Evolutionary conservation across 2,797 vertebrate species (phyloP).

Genomic region (Lagorchestes hirsutus): DNA sequence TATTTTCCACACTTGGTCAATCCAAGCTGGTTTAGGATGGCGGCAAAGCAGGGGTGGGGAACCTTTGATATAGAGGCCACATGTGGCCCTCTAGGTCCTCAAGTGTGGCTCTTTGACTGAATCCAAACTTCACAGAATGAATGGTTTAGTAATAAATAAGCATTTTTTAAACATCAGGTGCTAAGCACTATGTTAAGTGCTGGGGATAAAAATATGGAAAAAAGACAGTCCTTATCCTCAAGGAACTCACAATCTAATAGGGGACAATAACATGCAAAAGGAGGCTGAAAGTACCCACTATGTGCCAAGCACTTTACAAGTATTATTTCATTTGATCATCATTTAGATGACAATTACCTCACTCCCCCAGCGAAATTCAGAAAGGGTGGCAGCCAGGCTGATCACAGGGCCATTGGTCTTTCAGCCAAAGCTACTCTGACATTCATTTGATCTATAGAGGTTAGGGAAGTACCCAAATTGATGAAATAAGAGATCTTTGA

Average conservation of each 20-base stretch:
- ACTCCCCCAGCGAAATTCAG: neutral
- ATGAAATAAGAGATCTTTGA: neutral
- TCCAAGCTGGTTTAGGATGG: constrained; percentile 7
- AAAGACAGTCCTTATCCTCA: neutral
- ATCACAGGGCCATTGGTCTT: neutral
- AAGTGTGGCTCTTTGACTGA: too few relatives aligned
- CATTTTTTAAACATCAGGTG: neutral
- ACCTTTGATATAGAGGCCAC: too few relatives aligned
- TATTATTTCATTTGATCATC: neutral
- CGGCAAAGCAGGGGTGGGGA: constrained; percentile 7
- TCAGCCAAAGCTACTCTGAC: neutral
- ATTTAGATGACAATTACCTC: neutral
- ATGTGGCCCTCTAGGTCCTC: too few relatives aligned
- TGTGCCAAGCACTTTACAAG: neutral
- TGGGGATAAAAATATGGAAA: neutral
- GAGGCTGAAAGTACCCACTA: neutral
- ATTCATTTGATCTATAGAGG: neutral
- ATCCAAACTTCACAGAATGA: neutral
- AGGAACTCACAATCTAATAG: neutral
- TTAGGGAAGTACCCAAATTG: neutral
- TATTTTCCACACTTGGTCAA: constrained; percentile 3
- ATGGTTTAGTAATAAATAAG: neutral
- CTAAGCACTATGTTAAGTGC: neutral
- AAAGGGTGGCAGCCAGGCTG: neutral
- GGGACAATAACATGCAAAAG: neutral